Evolutionary conservation across 2,888 invertebrate genomes (phyloP).

Genomic region (Cactoblastis cactorum): DNA sequence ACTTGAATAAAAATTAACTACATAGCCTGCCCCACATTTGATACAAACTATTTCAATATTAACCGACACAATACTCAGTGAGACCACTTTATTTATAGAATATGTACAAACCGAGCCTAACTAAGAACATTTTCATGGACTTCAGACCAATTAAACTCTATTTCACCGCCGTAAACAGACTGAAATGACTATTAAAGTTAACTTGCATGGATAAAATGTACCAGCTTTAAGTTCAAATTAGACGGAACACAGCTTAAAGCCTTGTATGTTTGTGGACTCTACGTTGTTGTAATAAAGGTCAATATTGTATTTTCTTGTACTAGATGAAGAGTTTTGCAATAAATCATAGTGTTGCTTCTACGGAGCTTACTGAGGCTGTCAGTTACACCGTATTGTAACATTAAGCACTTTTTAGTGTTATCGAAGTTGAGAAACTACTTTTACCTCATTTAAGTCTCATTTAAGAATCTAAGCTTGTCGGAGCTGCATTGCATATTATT

Average conservation of each 20-base stretch:
- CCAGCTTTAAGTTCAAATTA: slow-evolving; percentile 1
- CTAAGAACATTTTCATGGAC: neutral
- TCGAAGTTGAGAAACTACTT: neutral
- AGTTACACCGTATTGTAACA: slow-evolving; percentile 29
- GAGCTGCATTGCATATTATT: too few species aligned
- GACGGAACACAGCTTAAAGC: neutral
- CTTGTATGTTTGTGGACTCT: neutral
- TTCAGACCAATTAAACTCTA: neutral
- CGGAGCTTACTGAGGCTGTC: slow-evolving; percentile 36
- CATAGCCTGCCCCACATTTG: too few species aligned
- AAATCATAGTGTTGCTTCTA: slow-evolving; percentile 34
- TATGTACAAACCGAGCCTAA: too few species aligned
- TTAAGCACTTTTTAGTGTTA: too few species aligned
- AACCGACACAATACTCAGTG: too few species aligned
- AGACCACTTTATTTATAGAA: too few species aligned
- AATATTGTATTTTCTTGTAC: slow-evolving; percentile 20
- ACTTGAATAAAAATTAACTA: too few species aligned
- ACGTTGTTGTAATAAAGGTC: neutral
- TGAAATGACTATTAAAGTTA: neutral
- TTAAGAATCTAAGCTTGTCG: neutral
- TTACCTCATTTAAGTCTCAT: neutral
- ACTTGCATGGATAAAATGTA: neutral
- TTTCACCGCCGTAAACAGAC: neutral
- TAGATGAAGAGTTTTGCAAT: slow-evolving; percentile 41
- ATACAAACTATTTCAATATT: too few species aligned